Conservation (phyloP, 2,113 vertebrate species). For the Chaetorhynchus papuensis region DNA sequence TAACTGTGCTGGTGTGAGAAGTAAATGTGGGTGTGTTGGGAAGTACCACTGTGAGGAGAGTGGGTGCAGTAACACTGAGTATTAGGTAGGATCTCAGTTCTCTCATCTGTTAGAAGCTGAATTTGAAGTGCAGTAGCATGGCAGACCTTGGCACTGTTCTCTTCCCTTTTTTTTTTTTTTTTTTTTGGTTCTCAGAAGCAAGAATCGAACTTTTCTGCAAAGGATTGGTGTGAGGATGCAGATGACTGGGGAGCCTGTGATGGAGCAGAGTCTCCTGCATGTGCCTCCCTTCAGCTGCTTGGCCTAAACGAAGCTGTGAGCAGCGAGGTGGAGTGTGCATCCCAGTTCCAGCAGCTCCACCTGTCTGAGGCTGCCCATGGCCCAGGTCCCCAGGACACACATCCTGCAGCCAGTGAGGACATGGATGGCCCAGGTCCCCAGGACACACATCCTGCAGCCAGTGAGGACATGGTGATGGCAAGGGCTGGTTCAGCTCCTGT, state of each 20-base stretch:
- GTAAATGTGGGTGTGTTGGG: not conserved
- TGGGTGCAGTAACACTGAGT: not conserved
- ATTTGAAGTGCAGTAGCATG: not conserved
- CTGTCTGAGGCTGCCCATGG: slow-evolving; percentile 6
- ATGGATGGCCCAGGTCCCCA: not conserved
- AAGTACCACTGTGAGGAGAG: not conserved
- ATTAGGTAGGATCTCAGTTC: not conserved
- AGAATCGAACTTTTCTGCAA: not conserved
- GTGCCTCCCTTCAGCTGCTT: not conserved
- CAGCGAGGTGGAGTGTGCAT: slow-evolving; percentile 44
- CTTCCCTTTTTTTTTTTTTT: not conserved
- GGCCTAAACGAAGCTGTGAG: not conserved
- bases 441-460: not conserved
- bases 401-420: not conserved
- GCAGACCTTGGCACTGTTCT: not conserved
- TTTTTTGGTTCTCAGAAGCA: not conserved
- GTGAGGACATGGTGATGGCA: not conserved
- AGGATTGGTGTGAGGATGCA: slow-evolving; percentile 81
- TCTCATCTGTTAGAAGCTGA: not conserved
- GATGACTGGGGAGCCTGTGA: slow-evolving; percentile 79
- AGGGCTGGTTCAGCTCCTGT: not conserved
- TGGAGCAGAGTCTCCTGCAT: not conserved
- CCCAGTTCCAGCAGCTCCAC: slow-evolving; percentile 66
- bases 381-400: not conserved
- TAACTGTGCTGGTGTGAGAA: not conserved